These are phyloP conservation scores for Euphydryas editha DNA, from an alignment of 2,888 invertebrate genomes.

Conservation along the genomic window DNA sequence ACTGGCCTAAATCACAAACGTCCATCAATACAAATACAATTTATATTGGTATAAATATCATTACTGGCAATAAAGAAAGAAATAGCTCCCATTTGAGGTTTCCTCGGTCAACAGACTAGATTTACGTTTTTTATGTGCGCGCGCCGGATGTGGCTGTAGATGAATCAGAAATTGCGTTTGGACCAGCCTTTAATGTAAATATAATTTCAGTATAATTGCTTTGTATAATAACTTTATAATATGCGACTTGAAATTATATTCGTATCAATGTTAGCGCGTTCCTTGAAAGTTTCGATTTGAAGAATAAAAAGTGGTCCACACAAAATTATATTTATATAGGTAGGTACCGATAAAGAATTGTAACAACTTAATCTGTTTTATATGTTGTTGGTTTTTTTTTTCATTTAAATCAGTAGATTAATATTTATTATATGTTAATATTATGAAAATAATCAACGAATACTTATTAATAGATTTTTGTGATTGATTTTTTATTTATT, in stretches of 20 bases:
- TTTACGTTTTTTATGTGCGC: constrained; percentile 68
- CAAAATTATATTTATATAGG: neutral
- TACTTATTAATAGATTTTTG: no score
- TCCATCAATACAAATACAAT: constrained; percentile 63
- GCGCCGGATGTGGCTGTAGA: constrained; percentile 71
- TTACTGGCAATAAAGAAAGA: constrained; percentile 59
- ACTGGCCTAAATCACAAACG: constrained; percentile 47
- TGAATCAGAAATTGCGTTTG: constrained; percentile 43
- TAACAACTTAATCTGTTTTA: neutral
- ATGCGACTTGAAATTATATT: constrained; percentile 51
- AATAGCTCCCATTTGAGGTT: constrained; percentile 72
- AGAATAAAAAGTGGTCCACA: neutral
- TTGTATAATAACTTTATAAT: constrained; percentile 62
- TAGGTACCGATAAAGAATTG: no score
- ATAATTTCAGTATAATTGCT: constrained; percentile 67
- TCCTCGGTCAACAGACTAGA: constrained; percentile 58
- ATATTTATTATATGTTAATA: neutral
- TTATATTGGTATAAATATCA: constrained; percentile 55
- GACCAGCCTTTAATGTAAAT: constrained; percentile 58
- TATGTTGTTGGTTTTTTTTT: no score
- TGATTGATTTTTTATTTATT: no score
- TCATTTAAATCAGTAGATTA: neutral
- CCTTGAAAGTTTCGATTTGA: constrained; percentile 15
- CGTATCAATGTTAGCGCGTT: constrained; percentile 29
- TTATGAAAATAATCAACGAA: no score